Evolutionary conservation across 1,140 invertebrate genomes (phyloP), one percentile per base, ranked within the genome.

Genomic region (Leptestheria dahalacensis): DNA sequence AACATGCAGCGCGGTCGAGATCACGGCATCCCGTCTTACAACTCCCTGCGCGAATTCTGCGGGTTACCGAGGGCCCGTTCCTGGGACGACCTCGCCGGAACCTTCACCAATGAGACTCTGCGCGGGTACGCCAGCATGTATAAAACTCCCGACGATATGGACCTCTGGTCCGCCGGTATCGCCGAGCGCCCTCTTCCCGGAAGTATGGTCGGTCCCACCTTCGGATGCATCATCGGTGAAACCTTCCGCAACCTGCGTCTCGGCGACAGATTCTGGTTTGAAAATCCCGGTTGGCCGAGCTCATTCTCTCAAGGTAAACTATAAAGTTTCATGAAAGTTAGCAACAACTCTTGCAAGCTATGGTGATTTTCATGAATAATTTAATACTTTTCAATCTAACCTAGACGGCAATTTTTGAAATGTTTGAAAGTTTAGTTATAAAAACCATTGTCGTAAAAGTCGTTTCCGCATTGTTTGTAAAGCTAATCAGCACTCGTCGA

Each of bases 1-100:
- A 85, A 85, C 52, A 75, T 87, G 57, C 83, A 86, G 63, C 78
- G 88, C 78, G 87, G 67, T 9, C 64, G 75, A 33, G 75, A 76
- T 61, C 75, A 77, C 62, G 75, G 75, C 20, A 67, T 75, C 9
- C 73, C 72, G 23, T 69, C 69, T 3, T 77, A 77, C 66, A 74
- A 70, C 57, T 67, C 63, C 2, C 77, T 68, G 68, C 62, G 77
- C n/a, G 66, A 68, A 59, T 68, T 70, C 59, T 77, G 77, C 59
- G 73, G 72, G 24, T 62, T 77, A 0, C 66, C 73, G 11, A 61
- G 60, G 25, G 59, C 60, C 20, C 33, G 60, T 6, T 56, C 41
- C 21, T 70, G 70, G 63, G 54, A 62, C 21, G 62, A 66, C 46
- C 61, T 70, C 33, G 54, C 63, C 3, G 64, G 65, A 0, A 46